A percentile compares a stretch with the other conserved stretches of the same genome.
Conservation (phyloP, 2,113 vertebrate species). For the Gadus macrocephalus region DNA sequence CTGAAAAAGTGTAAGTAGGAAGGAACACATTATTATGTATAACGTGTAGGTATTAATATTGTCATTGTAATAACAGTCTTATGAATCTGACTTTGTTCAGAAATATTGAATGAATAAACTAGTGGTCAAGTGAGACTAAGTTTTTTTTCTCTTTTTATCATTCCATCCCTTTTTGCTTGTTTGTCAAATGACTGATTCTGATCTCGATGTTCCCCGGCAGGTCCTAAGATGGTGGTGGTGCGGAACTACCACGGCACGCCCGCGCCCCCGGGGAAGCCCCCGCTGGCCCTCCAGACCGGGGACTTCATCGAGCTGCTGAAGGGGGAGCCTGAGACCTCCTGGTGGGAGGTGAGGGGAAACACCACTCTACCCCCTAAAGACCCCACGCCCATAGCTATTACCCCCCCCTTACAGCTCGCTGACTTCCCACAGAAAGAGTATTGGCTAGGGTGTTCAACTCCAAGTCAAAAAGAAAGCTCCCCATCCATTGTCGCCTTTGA, state of each 20-base stretch:
- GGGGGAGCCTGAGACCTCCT: conserved; percentile 86
- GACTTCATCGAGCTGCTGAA: conserved; percentile 91
- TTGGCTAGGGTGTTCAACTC: neutral
- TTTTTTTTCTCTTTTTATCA: neutral
- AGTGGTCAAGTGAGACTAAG: neutral
- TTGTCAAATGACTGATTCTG: neutral
- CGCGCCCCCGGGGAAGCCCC: conserved; percentile 77
- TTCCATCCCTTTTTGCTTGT: neutral
- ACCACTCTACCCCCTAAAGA: neutral
- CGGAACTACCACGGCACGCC: conserved; percentile 92
- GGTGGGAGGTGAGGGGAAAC: conserved; percentile 89
- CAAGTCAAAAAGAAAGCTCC: neutral
- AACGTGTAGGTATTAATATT: neutral
- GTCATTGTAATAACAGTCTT: neutral
- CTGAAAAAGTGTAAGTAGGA: no score
- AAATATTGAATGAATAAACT: neutral
- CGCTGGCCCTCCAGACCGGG: conserved; percentile 86
- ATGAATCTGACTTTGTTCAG: no score
- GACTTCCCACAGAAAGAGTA: no score
- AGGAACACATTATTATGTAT: neutral
- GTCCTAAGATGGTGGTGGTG: conserved; percentile 93
- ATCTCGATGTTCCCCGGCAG: conserved; percentile 51
- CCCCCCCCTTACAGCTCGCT: neutral
- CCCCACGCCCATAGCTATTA: neutral
- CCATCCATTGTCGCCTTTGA: neutral